phyloP scores from a whole-genome alignment of 2,113 vertebrate species.

The Antigone vipio region DNA sequence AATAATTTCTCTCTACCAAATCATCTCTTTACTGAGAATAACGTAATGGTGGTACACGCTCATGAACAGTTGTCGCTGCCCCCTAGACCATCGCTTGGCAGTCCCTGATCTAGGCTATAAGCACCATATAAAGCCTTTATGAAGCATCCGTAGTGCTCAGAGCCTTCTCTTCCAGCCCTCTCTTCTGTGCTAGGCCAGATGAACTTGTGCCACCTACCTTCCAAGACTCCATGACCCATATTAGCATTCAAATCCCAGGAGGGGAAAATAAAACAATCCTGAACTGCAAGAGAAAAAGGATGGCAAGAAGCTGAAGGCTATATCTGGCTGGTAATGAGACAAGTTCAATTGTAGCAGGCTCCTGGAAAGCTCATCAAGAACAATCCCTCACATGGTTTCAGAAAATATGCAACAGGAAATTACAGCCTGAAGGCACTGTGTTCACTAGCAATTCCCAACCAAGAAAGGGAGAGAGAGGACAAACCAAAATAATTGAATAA shows the following conservation, averaged over 20 bases:
- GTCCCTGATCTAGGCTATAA: not conserved
- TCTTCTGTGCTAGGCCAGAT: not conserved
- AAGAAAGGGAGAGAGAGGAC: not conserved
- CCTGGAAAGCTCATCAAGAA: slow-evolving; percentile 45
- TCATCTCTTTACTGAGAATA: not conserved
- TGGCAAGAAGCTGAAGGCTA: slow-evolving; percentile 28
- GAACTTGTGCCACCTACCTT: not conserved
- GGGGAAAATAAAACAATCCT: not conserved
- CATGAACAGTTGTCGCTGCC: accelerated
- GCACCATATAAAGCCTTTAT: not conserved
- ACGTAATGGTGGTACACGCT: not conserved
- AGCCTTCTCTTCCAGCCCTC: not conserved
- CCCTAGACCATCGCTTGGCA: not conserved
- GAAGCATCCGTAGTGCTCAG: not conserved
- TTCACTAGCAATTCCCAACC: slow-evolving; percentile 34
- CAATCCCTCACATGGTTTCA: slow-evolving; percentile 36
- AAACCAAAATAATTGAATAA: slow-evolving; percentile 40
- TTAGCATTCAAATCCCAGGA: not conserved
- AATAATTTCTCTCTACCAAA: not conserved
- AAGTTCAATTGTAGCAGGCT: slow-evolving; percentile 28
- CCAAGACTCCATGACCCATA: not conserved
- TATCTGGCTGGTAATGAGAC: slow-evolving; percentile 23
- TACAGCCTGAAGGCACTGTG: slow-evolving; percentile 30
- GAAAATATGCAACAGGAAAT: slow-evolving; percentile 64
- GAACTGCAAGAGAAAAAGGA: not conserved